Conservation (phyloP, 2,113 vertebrate species). For the Eclectus roratus region DNA sequence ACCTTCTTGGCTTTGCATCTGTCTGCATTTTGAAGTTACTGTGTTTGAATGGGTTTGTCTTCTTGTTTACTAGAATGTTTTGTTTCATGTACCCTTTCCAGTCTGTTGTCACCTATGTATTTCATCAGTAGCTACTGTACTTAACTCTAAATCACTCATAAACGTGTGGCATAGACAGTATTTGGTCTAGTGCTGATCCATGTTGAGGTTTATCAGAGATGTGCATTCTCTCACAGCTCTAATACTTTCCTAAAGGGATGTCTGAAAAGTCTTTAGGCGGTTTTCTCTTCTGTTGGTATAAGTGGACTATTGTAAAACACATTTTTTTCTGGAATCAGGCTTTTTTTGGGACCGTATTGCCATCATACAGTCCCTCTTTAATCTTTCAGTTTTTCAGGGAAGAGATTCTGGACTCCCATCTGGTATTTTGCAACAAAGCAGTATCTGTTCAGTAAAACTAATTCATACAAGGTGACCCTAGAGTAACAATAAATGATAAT, state of each 20-base stretch:
- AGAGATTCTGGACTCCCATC: not conserved
- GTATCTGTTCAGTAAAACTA: not conserved
- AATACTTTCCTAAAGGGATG: not conserved
- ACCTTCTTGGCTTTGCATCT: not conserved
- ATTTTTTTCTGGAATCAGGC: not conserved
- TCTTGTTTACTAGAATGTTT: not conserved
- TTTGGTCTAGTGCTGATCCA: not conserved
- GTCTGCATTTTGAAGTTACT: not conserved
- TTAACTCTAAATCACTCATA: not conserved
- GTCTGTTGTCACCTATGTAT: not conserved
- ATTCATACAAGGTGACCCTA: not conserved
- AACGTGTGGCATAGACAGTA: not conserved
- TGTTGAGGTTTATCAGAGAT: not conserved
- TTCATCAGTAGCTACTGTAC: not conserved
- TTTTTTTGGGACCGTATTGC: not conserved
- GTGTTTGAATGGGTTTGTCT: not conserved
- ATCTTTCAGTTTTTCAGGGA: not conserved
- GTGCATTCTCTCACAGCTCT: not conserved
- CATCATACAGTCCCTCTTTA: accelerated
- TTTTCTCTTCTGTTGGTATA: not conserved
- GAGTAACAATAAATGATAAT: not conserved
- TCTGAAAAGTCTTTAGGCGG: not conserved
- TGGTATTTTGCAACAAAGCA: not conserved
- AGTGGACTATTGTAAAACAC: not conserved
- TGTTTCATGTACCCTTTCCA: not conserved